phyloP scores from a whole-genome alignment of 2,888 invertebrate species.

The Amphipyra berbera region DNA sequence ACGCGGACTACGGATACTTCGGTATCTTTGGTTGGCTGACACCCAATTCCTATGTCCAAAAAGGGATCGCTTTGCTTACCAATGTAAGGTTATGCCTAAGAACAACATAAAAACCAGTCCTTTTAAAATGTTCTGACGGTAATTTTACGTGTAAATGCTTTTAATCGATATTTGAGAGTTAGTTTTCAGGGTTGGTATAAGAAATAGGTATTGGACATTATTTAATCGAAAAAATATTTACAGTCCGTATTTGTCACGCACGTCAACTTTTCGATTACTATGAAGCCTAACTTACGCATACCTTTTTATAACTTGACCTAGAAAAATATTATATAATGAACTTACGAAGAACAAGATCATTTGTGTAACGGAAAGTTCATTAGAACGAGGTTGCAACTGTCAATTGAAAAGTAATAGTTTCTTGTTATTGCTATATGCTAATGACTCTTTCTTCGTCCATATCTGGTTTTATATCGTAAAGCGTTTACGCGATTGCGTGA shows the following conservation, averaged over 20 bases:
- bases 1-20: too few species aligned
- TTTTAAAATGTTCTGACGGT: too few species aligned
- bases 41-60: too few species aligned
- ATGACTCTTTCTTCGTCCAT: slow-evolving; percentile 44
- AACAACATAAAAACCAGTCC: too few species aligned
- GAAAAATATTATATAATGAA: slow-evolving; percentile 76
- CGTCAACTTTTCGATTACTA: neutral
- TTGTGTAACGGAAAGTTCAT: slow-evolving; percentile 69
- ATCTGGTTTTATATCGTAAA: slow-evolving; percentile 47
- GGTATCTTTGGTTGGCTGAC: too few species aligned
- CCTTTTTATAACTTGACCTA: slow-evolving; percentile 63
- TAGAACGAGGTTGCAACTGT: slow-evolving; percentile 60
- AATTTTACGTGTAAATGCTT: too few species aligned
- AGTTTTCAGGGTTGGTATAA: too few species aligned
- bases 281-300: slow-evolving; percentile 12
- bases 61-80: too few species aligned
- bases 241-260: neutral
- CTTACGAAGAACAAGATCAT: slow-evolving; percentile 70
- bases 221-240: too few species aligned
- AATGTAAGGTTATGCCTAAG: too few species aligned
- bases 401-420: slow-evolving; percentile 55
- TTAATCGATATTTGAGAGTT: too few species aligned
- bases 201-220: too few species aligned
- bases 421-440: slow-evolving; percentile 37
- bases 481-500: slow-evolving; percentile 50